Evolutionary conservation across 92 coral and sea anemone species (phyloP).

Genomic region (Epizoanthus illoricatus): DNA sequence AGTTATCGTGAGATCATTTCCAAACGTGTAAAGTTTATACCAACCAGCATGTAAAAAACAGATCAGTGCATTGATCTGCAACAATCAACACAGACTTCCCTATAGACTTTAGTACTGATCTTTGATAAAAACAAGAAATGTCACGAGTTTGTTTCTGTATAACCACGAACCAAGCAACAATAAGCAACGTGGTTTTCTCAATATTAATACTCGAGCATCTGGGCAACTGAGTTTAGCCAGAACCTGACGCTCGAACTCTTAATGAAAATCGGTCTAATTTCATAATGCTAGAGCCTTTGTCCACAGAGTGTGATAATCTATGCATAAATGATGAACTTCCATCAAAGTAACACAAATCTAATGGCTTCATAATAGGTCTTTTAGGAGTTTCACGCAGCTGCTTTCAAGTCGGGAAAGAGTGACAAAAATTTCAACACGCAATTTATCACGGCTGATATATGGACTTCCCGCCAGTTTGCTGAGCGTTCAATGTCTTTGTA

Average conservation of each 20-base stretch:
- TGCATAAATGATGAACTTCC: conserved; percentile 93
- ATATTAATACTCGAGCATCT: conserved; percentile 62
- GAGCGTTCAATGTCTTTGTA: conserved; percentile 17
- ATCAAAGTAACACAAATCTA: conserved; percentile 83
- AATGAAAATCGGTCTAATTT: conserved; percentile 77
- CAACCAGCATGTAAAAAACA: conserved; percentile 22
- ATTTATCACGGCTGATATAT: conserved; percentile 39
- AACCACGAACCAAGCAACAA: conserved; percentile 49
- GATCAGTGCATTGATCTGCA: conserved; percentile 3
- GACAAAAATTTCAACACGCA: conserved; percentile 42
- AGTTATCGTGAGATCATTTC: conserved; percentile 56
- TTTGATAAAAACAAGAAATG: conserved; percentile 40
- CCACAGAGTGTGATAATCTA: conserved; percentile 75
- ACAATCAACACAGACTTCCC: conserved; percentile 27
- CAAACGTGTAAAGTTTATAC: conserved; percentile 47
- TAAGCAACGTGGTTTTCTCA: conserved; percentile 45
- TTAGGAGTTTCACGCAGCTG: conserved; percentile 68
- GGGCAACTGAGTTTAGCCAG: conserved; percentile 55
- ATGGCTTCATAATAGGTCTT: conserved; percentile 90
- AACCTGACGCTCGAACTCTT: conserved; percentile 46
- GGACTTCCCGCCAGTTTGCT: conserved; percentile 13
- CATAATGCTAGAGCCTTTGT: conserved; percentile 81
- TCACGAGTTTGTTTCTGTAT: conserved; percentile 51
- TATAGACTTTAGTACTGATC: conserved; percentile 10
- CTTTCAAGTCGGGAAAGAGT: conserved; percentile 39